Conservation (phyloP, 2,113 vertebrate genomes). For the Tinamus guttatus region DNA sequence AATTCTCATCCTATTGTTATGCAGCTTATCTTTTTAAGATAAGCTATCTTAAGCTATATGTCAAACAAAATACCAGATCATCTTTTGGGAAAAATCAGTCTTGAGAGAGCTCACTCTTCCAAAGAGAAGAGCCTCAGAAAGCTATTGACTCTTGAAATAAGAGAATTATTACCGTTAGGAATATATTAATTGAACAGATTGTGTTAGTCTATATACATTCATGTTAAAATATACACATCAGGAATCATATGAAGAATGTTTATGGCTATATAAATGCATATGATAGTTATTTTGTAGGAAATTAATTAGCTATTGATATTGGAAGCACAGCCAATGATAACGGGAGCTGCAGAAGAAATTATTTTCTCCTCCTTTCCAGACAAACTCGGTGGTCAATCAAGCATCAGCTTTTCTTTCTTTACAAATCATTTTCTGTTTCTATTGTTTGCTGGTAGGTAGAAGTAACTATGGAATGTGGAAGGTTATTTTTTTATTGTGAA, state of each 20-base stretch:
- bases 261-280: not conserved
- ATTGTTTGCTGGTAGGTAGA: not conserved
- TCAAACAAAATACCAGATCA: not conserved
- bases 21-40: fast-evolving
- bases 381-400: not conserved
- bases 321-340: not conserved
- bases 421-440: not conserved
- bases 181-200: not conserved
- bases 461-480: not conserved
- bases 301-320: not conserved
- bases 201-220: not conserved
- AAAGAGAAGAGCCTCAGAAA: not conserved
- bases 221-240: not conserved
- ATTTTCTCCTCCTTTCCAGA: not conserved
- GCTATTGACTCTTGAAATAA: not conserved
- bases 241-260: not conserved
- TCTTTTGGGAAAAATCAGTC: not conserved
- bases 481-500: not conserved
- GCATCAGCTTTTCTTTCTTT: not conserved
- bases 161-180: not conserved
- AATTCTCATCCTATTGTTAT: not conserved
- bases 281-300: not conserved
- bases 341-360: not conserved
- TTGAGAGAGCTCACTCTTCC: not conserved
- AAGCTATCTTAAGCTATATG: too few species aligned